Conservation (phyloP, 1,140 invertebrate species). For the Diprion similis region DNA sequence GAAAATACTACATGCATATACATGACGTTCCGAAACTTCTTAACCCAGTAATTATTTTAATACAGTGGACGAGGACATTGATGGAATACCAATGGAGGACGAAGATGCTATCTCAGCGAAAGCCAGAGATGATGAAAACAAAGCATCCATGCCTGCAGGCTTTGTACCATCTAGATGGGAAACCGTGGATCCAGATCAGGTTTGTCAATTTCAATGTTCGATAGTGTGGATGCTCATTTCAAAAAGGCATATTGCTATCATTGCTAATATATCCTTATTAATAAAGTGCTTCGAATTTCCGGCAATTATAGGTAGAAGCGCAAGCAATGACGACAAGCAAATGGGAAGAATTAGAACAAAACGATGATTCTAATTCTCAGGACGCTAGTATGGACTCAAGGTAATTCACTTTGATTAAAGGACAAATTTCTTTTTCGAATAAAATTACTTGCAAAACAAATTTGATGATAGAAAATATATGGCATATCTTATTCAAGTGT, state of each 20-base stretch:
- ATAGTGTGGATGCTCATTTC: neutral
- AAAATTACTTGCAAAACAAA: no score
- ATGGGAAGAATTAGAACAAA: constrained; percentile 79
- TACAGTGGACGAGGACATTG: constrained; percentile 85
- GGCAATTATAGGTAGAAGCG: constrained; percentile 68
- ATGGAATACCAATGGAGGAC: constrained; percentile 78
- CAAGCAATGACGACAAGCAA: constrained; percentile 90
- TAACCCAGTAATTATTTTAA: constrained; percentile 27
- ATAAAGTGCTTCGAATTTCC: neutral
- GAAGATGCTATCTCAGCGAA: constrained; percentile 47
- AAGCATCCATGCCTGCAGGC: constrained; percentile 63
- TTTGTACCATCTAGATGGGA: constrained; percentile 96
- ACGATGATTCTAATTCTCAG: constrained; percentile 60
- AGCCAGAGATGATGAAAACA: constrained; percentile 52
- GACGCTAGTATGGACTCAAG: constrained; percentile 59
- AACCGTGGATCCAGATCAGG: constrained; percentile 87
- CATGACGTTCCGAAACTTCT: neutral
- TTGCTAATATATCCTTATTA: neutral
- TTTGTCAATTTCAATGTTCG: constrained; percentile 36
- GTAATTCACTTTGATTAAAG: constrained; percentile 30
- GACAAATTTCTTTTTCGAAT: no score
- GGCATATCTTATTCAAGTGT: no score
- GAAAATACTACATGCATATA: no score
- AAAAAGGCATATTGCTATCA: neutral
- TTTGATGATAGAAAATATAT: no score